Percentiles rank a stretch among this genome's conserved stretches.
These are phyloP conservation scores for Oreochromis aureus DNA, from an alignment of 2,113 vertebrate genomes.

Conservation along the genomic window DNA sequence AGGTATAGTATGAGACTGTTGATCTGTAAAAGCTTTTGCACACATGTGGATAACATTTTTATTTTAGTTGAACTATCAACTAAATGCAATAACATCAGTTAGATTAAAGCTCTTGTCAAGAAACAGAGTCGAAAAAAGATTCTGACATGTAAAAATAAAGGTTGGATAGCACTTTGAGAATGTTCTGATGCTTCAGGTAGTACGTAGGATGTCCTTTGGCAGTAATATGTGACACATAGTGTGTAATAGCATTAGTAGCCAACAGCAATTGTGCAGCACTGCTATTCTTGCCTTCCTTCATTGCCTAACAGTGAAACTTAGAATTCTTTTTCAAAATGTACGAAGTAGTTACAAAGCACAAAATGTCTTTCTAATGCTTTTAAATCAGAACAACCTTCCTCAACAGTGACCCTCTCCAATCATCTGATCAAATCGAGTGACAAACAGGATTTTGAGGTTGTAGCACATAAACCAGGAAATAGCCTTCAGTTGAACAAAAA, in stretches of 20 bases:
- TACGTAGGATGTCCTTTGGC: neutral
- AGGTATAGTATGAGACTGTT: too few relatives aligned
- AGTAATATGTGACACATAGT: neutral
- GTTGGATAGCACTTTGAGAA: neutral
- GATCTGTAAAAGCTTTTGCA: too few relatives aligned
- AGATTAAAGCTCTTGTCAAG: neutral
- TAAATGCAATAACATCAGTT: too few relatives aligned
- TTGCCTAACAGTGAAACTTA: neutral
- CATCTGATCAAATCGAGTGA: neutral
- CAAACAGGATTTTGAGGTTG: too few relatives aligned
- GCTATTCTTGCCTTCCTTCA: neutral
- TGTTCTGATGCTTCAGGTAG: neutral
- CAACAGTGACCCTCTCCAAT: neutral
- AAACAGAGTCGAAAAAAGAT: neutral
- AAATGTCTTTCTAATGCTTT: neutral
- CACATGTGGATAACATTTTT: too few relatives aligned
- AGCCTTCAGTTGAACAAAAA: too few relatives aligned
- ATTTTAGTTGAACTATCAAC: too few relatives aligned
- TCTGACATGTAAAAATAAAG: neutral
- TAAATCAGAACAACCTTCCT: neutral
- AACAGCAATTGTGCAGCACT: neutral
- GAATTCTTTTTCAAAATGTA: neutral
- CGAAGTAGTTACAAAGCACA: neutral
- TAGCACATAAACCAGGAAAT: too few relatives aligned
- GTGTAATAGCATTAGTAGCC: neutral